Evolutionary conservation across 2,888 invertebrate species (phyloP).

Genomic region (Operophtera brumata): DNA sequence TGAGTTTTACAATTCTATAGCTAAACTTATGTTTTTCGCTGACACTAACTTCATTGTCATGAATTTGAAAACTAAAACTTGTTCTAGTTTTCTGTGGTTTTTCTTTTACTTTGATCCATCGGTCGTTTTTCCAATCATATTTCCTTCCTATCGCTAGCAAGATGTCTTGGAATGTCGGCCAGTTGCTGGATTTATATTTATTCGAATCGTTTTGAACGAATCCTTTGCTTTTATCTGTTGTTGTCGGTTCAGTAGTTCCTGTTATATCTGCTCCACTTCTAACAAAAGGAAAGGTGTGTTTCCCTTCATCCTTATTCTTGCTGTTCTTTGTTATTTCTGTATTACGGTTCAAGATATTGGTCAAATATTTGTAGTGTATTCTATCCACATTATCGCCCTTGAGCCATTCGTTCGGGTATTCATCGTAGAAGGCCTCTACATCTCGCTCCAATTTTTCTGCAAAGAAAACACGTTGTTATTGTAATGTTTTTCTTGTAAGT

Average conservation of each 20-base stretch:
- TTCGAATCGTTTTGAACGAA: constrained; percentile 20
- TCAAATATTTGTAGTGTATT: constrained; percentile 46
- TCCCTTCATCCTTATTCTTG: constrained; percentile 33
- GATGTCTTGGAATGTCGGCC: constrained; percentile 74
- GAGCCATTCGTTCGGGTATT: constrained; percentile 55
- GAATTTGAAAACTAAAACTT: constrained; percentile 25
- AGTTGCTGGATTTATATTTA: constrained; percentile 32
- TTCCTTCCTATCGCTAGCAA: constrained; percentile 63
- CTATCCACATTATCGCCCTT: constrained; percentile 48
- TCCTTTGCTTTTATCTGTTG: constrained; percentile 23
- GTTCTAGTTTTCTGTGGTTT: constrained; percentile 46
- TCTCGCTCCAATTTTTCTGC: constrained; percentile 68
- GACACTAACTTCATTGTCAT: constrained; percentile 41
- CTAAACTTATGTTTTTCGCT: constrained; percentile 69
- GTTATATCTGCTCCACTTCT: constrained; percentile 17
- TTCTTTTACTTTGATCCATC: constrained; percentile 72
- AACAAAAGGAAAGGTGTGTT: constrained; percentile 30
- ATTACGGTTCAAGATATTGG: constrained; percentile 41
- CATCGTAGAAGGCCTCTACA: constrained; percentile 64
- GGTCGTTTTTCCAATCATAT: constrained; percentile 75
- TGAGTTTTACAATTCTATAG: constrained; percentile 69
- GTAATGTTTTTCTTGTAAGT: constrained; percentile 1
- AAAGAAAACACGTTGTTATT: constrained; percentile 13
- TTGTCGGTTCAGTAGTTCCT: constrained; percentile 15
- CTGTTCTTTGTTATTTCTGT: constrained; percentile 35